A percentile compares a stretch with the other conserved stretches of the same genome.
Conservation (phyloP, 2,888 invertebrate species). For the Eupithecia vulgata region DNA sequence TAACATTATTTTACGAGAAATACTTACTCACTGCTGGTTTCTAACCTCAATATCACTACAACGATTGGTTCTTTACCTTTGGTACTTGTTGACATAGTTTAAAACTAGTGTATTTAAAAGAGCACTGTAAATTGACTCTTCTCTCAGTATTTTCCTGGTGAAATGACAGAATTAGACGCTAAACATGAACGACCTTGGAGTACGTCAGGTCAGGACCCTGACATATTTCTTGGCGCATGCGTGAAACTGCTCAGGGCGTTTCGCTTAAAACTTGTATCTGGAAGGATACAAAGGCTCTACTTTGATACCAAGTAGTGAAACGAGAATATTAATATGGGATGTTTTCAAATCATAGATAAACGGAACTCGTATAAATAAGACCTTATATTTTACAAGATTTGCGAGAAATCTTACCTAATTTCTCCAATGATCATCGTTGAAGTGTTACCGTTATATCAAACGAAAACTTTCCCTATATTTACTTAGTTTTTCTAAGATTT, state of each 20-base stretch:
- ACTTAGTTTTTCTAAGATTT: conserved; percentile 6
- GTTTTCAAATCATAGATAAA: background rate
- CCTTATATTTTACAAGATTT: background rate
- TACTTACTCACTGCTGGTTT: conserved; percentile 11
- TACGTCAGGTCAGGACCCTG: conserved; percentile 70
- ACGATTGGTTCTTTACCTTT: conserved; percentile 54
- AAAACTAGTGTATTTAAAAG: conserved; percentile 30
- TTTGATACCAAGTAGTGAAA: background rate
- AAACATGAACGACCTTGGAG: conserved; percentile 78
- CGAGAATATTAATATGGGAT: background rate
- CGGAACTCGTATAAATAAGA: background rate
- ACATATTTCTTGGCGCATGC: conserved; percentile 74
- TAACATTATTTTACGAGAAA: conserved; percentile 4
- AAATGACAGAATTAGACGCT: conserved; percentile 57
- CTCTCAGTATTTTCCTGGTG: conserved; percentile 39
- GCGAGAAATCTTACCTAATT: background rate
- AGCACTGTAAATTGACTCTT: conserved; percentile 34
- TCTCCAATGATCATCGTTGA: background rate
- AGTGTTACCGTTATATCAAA: background rate
- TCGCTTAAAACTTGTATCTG: conserved; percentile 1
- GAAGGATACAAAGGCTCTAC: conserved; percentile 1
- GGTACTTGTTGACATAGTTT: conserved; percentile 59
- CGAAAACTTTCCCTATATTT: background rate
- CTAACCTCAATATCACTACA: conserved; percentile 25
- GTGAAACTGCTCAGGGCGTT: conserved; percentile 41